Base-by-base conservation (phyloP, 2,113 vertebrate species). In the Crotalus helleri region DNA sequence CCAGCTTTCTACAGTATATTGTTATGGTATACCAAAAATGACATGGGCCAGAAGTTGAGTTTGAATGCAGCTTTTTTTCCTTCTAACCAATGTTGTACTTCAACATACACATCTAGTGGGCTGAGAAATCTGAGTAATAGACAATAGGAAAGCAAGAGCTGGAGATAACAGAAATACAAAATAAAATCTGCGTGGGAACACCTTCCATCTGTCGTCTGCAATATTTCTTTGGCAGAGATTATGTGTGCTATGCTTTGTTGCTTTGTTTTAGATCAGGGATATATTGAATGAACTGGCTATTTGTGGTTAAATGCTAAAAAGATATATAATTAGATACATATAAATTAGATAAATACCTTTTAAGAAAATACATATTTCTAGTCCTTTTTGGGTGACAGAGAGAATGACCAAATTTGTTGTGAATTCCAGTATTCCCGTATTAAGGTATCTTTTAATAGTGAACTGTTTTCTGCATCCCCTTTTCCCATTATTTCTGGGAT, bases 101-200 rank as follows among this genome's bases (percentile, higher is more conserved):
- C 64, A 58, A 39, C 26, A 85, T 58, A 85, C 5, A 11, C 4
- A 57, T n/a, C 29, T 81, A 81, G 10, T 57, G 26, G 26, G 24
- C 49, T 26, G 24, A 51, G 6, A 91, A 55, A 58, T 12, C 6
- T 90, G 88, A 85, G 6, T 33, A 85, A 49, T n/a, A 86, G 1
- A 33, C 46, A 51, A 51, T 29, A 51, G 88, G 29, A 90, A 85
- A 24, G 74, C 21, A 33, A 90, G 7, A 85, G 85, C 54, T 51
- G 23, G 90, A 86, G 69, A 93, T 46, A 89, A 86, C 46, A 92
- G 69, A 44, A 93, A 85, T 61, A 53, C 44, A n/a, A 59, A 85
- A 85, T 90, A 88, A 88, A 89, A 23, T 7, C 5, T 6, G 33
- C 0, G 49, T 54, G 51, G 57, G 92, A 64, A 24, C 53, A 61